Conservation (phyloP, 1,140 invertebrate genomes). For the Odontomachus brunneus region DNA sequence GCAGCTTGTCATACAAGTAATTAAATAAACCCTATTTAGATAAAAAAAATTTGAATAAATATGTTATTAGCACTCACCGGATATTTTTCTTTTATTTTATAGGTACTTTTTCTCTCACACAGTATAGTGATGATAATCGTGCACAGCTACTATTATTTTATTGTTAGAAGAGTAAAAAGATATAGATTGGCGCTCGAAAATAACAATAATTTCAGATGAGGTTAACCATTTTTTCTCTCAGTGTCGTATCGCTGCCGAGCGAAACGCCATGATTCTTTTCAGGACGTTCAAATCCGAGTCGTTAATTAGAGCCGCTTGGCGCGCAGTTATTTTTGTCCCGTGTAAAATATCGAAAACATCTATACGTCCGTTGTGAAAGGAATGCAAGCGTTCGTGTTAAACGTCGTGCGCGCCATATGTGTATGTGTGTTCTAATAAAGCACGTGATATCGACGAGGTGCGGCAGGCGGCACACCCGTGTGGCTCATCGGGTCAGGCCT, state of each 20-base stretch:
- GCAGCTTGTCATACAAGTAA: no score
- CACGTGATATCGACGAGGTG: slow-evolving; percentile 54
- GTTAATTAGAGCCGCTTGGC: slow-evolving; percentile 9
- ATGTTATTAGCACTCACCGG: no score
- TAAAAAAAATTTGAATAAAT: no score
- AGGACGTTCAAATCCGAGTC: neutral
- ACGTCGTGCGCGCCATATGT: slow-evolving; percentile 12
- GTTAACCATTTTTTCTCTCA: no score
- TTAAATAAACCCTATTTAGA: no score
- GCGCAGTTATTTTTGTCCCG: slow-evolving; percentile 15
- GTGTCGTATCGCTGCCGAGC: neutral
- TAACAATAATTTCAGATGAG: no score
- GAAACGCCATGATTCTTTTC: neutral
- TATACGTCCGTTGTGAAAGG: neutral
- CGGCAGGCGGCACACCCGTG: slow-evolving; percentile 57
- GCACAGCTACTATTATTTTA: no score
- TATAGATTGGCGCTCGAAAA: no score
- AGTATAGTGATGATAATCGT: no score
- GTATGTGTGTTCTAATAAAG: slow-evolving; percentile 46
- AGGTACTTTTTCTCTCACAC: no score
- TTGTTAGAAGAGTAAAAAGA: no score
- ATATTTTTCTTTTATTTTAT: no score
- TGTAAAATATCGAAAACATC: slow-evolving; percentile 25
- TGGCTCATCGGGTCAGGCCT: slow-evolving; percentile 65
- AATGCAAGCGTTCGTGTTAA: slow-evolving; percentile 37